These are phyloP conservation scores for Bombus ignitus DNA, from an alignment of 1,140 invertebrate genomes.

Conservation along the genomic window DNA sequence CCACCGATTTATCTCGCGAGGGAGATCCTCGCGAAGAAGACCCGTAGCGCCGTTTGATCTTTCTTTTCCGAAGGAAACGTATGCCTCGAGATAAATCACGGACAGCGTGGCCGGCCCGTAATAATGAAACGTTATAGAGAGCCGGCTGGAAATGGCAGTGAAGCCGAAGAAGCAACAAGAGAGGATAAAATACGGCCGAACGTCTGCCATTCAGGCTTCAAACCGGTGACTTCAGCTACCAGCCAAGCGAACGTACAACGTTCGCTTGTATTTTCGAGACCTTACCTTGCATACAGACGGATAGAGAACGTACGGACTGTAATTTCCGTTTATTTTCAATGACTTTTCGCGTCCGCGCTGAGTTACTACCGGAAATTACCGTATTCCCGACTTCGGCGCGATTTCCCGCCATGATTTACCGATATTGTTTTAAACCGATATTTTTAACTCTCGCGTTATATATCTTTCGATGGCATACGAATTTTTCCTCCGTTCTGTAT, in stretches of 20 bases:
- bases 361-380: constrained; percentile 19
- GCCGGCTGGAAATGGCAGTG: constrained; percentile 23
- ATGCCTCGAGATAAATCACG: constrained; percentile 41
- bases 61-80: constrained; percentile 30
- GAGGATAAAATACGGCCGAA: constrained; percentile 40
- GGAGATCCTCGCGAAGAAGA: background rate
- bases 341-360: background rate
- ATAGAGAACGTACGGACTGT: background rate
- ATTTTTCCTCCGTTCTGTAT: background rate
- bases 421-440: background rate
- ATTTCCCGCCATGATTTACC: constrained; percentile 5
- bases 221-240: constrained; percentile 25
- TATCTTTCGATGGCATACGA: background rate
- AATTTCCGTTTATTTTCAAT: constrained; percentile 40
- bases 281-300: background rate
- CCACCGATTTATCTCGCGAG: background rate
- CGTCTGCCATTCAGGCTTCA: constrained; percentile 24
- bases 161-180: constrained; percentile 13
- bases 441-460: background rate
- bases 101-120: constrained; percentile 33
- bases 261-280: constrained; percentile 3
- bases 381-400: background rate
- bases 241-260: background rate
- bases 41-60: constrained; percentile 12
- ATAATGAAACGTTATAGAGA: constrained; percentile 54